These are phyloP conservation scores for Myripristis murdjan DNA, from an alignment of 2,797 vertebrate genomes.

Conservation along the genomic window DNA sequence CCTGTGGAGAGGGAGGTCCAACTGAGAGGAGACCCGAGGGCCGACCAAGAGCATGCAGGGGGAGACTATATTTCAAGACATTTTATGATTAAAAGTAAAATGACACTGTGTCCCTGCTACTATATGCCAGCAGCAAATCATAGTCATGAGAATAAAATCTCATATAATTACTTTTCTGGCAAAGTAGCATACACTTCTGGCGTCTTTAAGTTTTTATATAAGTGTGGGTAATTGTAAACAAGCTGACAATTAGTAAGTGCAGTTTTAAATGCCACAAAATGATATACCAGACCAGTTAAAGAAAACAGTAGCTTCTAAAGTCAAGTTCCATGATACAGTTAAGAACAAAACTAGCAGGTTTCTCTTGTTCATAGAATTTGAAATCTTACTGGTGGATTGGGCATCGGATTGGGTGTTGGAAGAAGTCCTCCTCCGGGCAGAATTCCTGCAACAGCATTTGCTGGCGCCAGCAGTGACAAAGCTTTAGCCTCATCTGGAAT, in stretches of 20 bases:
- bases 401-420: slow-evolving; percentile 95
- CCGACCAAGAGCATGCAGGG: too few relatives aligned
- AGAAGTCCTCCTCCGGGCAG: slow-evolving; percentile 98
- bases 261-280: not conserved
- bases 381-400: slow-evolving; percentile 86
- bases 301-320: not conserved
- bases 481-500: slow-evolving; percentile 99
- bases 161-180: not conserved
- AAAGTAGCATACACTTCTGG: not conserved
- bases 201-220: not conserved
- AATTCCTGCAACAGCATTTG: slow-evolving; percentile 98
- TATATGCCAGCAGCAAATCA: too few relatives aligned
- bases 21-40: too few relatives aligned
- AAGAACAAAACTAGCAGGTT: not conserved
- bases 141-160: too few relatives aligned
- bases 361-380: not conserved
- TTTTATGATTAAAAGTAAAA: too few relatives aligned
- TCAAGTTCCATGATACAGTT: not conserved
- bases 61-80: too few relatives aligned
- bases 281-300: not conserved
- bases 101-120: not conserved
- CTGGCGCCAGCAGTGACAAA: slow-evolving; percentile 98
- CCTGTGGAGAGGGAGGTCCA: too few relatives aligned
- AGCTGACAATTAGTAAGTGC: not conserved
- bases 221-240: not conserved